Conservation (phyloP, 2,888 invertebrate species). For the Andrena hattorfiana region DNA sequence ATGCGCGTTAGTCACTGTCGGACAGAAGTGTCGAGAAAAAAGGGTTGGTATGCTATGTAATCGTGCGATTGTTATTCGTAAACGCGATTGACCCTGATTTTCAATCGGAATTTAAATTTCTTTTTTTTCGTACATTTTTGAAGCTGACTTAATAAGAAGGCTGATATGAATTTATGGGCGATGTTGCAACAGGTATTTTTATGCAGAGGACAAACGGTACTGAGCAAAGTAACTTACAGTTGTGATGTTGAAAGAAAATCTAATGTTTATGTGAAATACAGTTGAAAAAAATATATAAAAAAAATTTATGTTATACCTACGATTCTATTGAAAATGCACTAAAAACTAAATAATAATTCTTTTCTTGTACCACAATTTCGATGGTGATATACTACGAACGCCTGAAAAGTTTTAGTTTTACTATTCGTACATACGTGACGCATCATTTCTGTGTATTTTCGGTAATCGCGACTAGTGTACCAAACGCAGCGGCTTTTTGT, state of each 20-base stretch:
- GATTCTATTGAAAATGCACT: too few relatives aligned
- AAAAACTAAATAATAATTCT: too few relatives aligned
- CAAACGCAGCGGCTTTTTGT: too few relatives aligned
- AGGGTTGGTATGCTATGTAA: neutral
- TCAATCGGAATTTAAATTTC: neutral
- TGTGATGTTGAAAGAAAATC: neutral
- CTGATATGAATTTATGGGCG: constrained; percentile 7
- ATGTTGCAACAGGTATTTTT: constrained; percentile 14
- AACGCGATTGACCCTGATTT: neutral
- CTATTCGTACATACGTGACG: too few relatives aligned
- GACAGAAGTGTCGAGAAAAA: neutral
- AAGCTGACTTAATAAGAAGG: constrained; percentile 14
- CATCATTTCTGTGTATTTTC: too few relatives aligned
- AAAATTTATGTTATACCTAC: too few relatives aligned
- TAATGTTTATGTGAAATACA: too few relatives aligned
- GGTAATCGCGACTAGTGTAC: too few relatives aligned
- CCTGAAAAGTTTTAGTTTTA: too few relatives aligned
- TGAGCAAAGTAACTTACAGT: constrained; percentile 1
- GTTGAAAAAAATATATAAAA: too few relatives aligned
- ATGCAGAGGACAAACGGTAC: neutral
- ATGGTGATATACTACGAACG: too few relatives aligned
- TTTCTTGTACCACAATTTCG: too few relatives aligned
- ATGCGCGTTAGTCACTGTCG: neutral
- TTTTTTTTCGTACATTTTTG: neutral
- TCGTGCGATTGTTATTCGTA: constrained; percentile 9